A percentile compares a stretch with the other conserved stretches of the same genome.
Evolutionary conservation across 2,888 invertebrate species (phyloP).

Genomic region (Rapana venosa): DNA sequence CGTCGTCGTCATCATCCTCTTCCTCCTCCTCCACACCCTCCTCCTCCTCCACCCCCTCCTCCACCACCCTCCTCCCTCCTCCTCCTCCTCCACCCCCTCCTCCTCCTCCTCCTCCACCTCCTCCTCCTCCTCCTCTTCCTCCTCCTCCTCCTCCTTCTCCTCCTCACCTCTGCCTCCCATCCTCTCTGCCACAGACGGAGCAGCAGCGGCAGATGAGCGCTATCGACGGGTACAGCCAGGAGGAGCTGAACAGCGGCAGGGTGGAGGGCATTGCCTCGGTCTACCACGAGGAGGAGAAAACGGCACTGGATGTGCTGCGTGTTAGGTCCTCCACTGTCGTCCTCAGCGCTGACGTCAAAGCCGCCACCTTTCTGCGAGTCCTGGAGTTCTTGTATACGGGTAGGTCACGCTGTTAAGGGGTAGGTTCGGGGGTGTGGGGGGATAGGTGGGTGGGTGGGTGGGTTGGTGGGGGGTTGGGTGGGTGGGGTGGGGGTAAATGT

Average conservation of each 20-base stretch:
- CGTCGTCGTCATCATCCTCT: no score
- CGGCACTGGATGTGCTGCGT: conserved; percentile 45
- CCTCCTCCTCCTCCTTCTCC: background rate
- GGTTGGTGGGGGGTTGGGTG: background rate
- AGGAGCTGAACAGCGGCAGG: conserved; percentile 67
- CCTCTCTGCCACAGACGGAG: conserved; percentile 52
- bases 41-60: no score
- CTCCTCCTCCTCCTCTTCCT: no score
- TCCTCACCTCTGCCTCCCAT: no score
- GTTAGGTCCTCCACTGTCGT: conserved; percentile 54
- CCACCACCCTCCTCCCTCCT: no score
- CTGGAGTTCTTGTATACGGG: conserved; percentile 75
- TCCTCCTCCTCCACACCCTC: no score
- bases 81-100: no score
- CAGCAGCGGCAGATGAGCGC: conserved; percentile 60
- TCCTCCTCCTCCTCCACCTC: no score
- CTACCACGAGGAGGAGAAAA: conserved; percentile 31
- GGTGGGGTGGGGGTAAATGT: background rate
- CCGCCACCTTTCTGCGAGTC: conserved; percentile 67
- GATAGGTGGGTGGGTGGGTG: background rate
- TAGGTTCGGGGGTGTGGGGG: background rate
- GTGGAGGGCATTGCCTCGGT: conserved; percentile 65
- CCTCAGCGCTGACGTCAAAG: conserved; percentile 66
- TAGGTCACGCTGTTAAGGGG: conserved; percentile 41
- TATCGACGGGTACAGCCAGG: conserved; percentile 55